Conservation (phyloP, 2,113 vertebrate species). For the Syrrhaptes paradoxus region DNA sequence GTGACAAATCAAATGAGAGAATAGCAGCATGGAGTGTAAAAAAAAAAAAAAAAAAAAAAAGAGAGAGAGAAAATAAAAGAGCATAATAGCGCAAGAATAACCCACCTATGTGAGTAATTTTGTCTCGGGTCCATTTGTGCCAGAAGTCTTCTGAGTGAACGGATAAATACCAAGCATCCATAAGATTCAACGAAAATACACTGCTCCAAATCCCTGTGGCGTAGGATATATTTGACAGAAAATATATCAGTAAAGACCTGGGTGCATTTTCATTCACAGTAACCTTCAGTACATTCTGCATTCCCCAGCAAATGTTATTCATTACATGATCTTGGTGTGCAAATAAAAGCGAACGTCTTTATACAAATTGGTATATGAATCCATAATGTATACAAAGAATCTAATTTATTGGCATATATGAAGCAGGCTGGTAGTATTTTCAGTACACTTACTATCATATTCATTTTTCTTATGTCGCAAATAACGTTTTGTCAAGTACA, state of each 20-base stretch:
- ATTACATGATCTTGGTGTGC: background rate
- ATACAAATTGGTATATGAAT: background rate
- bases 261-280: background rate
- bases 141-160: constrained; percentile 70
- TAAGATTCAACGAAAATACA: constrained; percentile 74
- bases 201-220: constrained; percentile 74
- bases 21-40: background rate
- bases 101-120: constrained; percentile 54
- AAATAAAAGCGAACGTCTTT: background rate
- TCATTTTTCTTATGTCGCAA: background rate
- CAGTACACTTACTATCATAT: background rate
- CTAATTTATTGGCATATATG: background rate
- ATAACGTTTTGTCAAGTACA: background rate
- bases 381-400: background rate
- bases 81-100: background rate
- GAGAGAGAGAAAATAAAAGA: background rate
- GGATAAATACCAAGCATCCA: constrained; percentile 73
- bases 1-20: background rate
- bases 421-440: background rate
- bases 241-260: background rate
- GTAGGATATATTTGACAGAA: background rate
- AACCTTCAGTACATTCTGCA: background rate
- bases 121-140: constrained; percentile 71
- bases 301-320: background rate
- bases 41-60: background rate